A percentile compares a stretch with the other conserved stretches of the same genome.
Conservation (phyloP, 2,113 vertebrate genomes). For the Zosterops hypoxanthus region DNA sequence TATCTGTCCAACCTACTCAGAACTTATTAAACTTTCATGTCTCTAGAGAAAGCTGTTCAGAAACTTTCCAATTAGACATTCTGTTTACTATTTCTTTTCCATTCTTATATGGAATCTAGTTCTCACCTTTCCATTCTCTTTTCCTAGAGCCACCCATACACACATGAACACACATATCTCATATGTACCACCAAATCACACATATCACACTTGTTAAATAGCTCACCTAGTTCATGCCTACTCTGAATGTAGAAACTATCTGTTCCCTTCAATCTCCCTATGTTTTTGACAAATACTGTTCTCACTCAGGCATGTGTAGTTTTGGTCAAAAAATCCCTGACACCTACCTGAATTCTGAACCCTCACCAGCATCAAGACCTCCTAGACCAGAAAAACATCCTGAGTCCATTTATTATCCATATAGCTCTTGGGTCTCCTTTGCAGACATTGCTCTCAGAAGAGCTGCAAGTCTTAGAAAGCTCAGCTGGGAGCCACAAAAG, state of each 20-base stretch:
- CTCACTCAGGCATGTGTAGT: not conserved
- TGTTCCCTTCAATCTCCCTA: not conserved
- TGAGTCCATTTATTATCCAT: not conserved
- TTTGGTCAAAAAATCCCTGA: not conserved
- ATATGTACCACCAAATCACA: not conserved
- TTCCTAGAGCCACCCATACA: not conserved
- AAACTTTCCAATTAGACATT: slow-evolving; percentile 10
- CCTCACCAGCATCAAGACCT: not conserved
- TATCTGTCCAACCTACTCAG: slow-evolving; percentile 9
- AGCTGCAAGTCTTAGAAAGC: not conserved
- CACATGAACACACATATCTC: not conserved
- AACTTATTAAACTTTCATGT: not conserved
- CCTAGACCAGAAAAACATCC: not conserved
- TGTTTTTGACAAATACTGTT: not conserved
- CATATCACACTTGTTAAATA: not conserved
- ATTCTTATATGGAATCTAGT: not conserved
- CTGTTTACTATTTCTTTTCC: slow-evolving; percentile 29
- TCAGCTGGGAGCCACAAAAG: not conserved
- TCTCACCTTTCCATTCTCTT: not conserved
- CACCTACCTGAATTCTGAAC: not conserved
- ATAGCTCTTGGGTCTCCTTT: not conserved
- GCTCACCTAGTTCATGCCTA: not conserved
- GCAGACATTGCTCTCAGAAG: not conserved
- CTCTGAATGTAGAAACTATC: not conserved
- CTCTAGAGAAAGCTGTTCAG: not conserved